phyloP scores from a whole-genome alignment of 2,888 invertebrate species.

The Vannuccia rotundouncinata region DNA sequence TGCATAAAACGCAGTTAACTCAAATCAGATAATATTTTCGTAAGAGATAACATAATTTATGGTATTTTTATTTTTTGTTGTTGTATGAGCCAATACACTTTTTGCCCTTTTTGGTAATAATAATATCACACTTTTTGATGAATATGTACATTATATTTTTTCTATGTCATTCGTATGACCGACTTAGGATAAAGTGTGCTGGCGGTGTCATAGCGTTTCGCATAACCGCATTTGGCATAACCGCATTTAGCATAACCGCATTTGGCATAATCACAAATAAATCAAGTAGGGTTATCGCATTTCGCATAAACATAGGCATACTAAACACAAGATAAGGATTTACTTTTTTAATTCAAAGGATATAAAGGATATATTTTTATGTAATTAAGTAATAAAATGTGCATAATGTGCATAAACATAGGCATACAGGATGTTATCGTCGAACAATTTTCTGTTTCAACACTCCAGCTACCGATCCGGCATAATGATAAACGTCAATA shows the following conservation, averaged over 20 bases:
- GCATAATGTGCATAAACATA: not conserved
- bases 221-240: constrained; percentile 11
- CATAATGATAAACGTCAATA: constrained; percentile 20
- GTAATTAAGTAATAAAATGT: not conserved
- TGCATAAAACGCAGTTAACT: too few species aligned
- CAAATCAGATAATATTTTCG: too few species aligned
- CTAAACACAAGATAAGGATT: not conserved
- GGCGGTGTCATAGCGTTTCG: constrained; percentile 18
- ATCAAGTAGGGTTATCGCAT: not conserved
- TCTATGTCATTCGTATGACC: too few species aligned
- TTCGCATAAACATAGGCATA: not conserved
- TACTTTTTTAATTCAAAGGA: not conserved
- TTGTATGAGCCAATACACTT: too few species aligned
- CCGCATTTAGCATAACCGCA: constrained; percentile 10
- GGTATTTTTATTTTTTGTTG: too few species aligned
- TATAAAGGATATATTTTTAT: not conserved
- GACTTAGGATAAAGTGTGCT: too few species aligned
- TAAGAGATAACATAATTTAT: too few species aligned
- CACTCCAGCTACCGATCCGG: constrained; percentile 9
- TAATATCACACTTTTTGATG: too few species aligned
- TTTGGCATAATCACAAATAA: not conserved
- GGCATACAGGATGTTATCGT: constrained; percentile 7
- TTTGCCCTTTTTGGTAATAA: too few species aligned
- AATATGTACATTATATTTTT: too few species aligned
- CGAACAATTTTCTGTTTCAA: constrained; percentile 6